Percentiles rank a stretch among this genome's conserved stretches.
Conservation (phyloP, 2,888 invertebrate species). For the Quadroppia sp. region DNA sequence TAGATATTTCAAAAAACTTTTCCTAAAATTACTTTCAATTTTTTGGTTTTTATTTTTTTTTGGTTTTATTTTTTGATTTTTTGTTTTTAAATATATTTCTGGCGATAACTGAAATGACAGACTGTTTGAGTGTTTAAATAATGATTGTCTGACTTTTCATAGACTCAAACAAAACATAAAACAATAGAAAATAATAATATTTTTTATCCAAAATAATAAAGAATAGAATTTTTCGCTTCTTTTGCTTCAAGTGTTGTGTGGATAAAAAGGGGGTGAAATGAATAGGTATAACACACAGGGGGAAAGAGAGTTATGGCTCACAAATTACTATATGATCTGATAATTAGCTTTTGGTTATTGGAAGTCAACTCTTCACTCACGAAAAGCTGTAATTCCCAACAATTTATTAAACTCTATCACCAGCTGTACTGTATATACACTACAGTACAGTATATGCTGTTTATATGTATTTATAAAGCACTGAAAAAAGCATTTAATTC, state of each 20-base stretch:
- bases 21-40: not conserved
- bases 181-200: not conserved
- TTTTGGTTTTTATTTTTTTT: not conserved
- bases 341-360: constrained; percentile 15
- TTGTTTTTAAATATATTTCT: not conserved
- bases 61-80: not conserved
- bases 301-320: constrained; percentile 11
- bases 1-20: not conserved
- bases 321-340: constrained; percentile 11
- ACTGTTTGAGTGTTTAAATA: constrained; percentile 8
- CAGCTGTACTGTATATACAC: constrained; percentile 20
- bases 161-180: not conserved
- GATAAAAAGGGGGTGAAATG: not conserved
- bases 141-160: not conserved
- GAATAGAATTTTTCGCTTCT: not conserved
- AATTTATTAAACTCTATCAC: constrained; percentile 16
- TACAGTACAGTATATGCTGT: too few relatives aligned
- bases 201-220: not conserved
- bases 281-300: not conserved
- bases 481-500: constrained; percentile 4
- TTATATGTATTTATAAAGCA: too few relatives aligned
- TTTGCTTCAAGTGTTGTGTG: not conserved
- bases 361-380: constrained; percentile 29
- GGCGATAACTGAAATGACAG: not conserved
- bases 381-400: constrained; percentile 7